These are phyloP conservation scores for Epizoanthus rinbou DNA, from an alignment of 92 coral and sea anemone species.

Conservation along the genomic window DNA sequence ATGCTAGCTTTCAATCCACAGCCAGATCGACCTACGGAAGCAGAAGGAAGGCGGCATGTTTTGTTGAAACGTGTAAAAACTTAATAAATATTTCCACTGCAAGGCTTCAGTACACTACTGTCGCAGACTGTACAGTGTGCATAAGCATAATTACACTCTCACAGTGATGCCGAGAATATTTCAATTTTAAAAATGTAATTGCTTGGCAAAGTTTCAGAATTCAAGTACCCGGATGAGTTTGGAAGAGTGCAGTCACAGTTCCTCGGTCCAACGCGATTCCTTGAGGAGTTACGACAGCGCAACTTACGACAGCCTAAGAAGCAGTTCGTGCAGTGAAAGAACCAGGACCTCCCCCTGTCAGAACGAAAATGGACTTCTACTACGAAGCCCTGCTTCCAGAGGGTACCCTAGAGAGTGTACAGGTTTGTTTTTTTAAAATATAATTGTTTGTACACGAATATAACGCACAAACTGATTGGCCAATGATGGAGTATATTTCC, in stretches of 20 bases:
- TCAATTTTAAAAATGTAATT: not conserved
- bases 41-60: too few species aligned
- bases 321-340: constrained; percentile 19
- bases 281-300: not conserved
- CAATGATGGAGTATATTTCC: too few species aligned
- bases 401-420: constrained; percentile 67
- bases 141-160: too few species aligned
- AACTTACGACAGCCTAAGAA: not conserved
- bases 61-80: too few species aligned
- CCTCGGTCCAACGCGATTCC: not conserved
- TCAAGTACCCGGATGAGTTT: not conserved
- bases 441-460: not conserved
- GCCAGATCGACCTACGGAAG: too few species aligned
- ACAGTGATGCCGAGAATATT: too few species aligned
- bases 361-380: constrained; percentile 26
- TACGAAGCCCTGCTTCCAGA: constrained; percentile 75
- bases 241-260: not conserved
- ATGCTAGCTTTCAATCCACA: too few species aligned
- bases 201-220: not conserved
- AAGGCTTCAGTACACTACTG: too few species aligned
- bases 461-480: not conserved
- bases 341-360: constrained; percentile 19
- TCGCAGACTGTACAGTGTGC: too few species aligned
- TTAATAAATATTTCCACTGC: too few species aligned
- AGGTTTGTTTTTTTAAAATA: constrained; percentile 46